Evolutionary conservation across 2,888 invertebrate genomes (phyloP).

Genomic region (Rhagonycha fulva): DNA sequence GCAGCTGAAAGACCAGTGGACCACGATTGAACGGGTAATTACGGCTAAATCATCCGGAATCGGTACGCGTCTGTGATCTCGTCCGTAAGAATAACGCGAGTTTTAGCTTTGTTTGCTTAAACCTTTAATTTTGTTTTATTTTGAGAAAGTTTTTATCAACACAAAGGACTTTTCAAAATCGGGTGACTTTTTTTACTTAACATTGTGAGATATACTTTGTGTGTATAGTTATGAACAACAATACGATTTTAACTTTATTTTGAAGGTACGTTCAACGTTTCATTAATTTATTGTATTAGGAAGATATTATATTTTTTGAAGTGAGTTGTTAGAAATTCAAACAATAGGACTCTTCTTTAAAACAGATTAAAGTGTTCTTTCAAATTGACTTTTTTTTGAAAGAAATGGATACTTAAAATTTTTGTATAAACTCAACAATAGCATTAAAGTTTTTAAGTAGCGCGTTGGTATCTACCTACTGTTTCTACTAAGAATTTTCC

Average conservation of each 20-base stretch:
- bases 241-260: not conserved
- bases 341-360: not conserved
- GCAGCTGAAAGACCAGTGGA: constrained; percentile 48
- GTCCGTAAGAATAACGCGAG: constrained; percentile 37
- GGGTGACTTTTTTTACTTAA: not conserved
- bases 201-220: not conserved
- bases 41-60: constrained; percentile 52
- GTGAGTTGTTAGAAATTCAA: not conserved
- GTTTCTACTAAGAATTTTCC: not conserved
- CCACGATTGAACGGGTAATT: constrained; percentile 51
- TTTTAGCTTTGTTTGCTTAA: constrained; percentile 28
- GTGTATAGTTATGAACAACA: not conserved
- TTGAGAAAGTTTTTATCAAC: constrained; percentile 18
- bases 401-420: not conserved
- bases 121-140: constrained; percentile 30
- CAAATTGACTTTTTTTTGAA: not conserved
- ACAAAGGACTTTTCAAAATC: constrained; percentile 17
- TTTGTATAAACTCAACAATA: not conserved
- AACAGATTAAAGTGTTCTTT: not conserved
- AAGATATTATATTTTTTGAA: not conserved
- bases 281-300: not conserved
- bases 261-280: not conserved
- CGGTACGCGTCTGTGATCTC: constrained; percentile 47
- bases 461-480: not conserved
- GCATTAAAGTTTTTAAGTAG: not conserved